Conservation (phyloP, 2,797 vertebrate species). For the Ibycter americanus region DNA sequence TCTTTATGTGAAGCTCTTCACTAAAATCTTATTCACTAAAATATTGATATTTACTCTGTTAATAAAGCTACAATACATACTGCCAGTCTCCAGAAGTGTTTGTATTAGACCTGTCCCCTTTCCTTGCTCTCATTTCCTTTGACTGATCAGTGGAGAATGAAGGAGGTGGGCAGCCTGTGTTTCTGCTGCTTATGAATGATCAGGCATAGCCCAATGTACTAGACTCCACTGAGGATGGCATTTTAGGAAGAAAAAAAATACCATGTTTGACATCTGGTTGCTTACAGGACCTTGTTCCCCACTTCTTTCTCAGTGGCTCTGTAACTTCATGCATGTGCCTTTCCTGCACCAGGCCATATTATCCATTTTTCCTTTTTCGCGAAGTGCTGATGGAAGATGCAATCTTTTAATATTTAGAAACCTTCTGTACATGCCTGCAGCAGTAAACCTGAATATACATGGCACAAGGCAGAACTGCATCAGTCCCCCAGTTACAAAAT, state of each 20-base stretch:
- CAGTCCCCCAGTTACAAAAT: neutral
- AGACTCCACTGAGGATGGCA: neutral
- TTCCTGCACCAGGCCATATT: neutral
- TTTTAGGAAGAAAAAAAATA: neutral
- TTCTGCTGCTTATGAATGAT: neutral
- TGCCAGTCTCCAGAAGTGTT: neutral
- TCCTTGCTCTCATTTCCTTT: neutral
- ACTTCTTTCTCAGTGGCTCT: neutral
- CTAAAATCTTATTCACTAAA: neutral
- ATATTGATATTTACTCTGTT: neutral
- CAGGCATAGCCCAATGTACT: neutral
- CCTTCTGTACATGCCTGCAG: neutral
- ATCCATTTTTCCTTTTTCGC: neutral
- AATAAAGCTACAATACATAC: neutral
- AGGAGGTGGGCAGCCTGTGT: neutral
- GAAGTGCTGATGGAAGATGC: neutral
- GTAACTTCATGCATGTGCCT: neutral
- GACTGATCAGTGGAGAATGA: neutral
- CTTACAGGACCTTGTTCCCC: neutral
- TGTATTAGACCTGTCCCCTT: neutral
- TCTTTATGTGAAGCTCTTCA: neutral
- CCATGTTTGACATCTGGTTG: neutral
- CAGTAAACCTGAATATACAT: neutral
- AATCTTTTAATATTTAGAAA: neutral
- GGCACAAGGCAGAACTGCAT: neutral